Base-by-base conservation (phyloP, 2,113 vertebrate genomes). In the Sorex araneus region DNA sequence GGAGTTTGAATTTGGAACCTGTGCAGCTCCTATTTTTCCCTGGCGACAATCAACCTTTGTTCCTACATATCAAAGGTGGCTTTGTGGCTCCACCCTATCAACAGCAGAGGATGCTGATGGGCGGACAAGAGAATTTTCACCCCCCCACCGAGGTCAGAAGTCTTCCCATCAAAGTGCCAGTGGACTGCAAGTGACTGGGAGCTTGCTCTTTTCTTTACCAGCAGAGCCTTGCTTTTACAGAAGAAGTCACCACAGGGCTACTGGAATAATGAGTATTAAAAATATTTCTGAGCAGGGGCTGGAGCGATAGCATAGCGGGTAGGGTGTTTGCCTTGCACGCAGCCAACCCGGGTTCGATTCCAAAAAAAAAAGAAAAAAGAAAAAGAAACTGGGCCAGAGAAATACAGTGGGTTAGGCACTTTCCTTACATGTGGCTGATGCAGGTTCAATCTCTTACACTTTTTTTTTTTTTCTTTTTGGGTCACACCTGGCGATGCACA, bases 221-320 rank as follows among this genome's bases (percentile, higher is more conserved):
- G 13, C 2, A 9, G 47, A 90, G 83, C 16, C 86, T 94, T 84
- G 89, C 91, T 90, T 92, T 94, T 88, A 63, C 91, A 93, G 91
- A 93, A 95, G 91, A 93, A 92, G 27, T 60, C 70, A 71, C 86
- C 1, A 2, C 75, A 23, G 96, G 83, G 91, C 30, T 88, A 88
- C 91, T 78, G 23, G 89, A 90, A 85, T 93, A 94, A 95, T 86
- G 94, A 93, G 83, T 12, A 0, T 82, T 93, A 88, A 79, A 94
- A 90, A 93, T 89, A 94, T 84, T 57, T 79, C 66, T 16, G 21
- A 71, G 50, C 47, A 82, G 40, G 40, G 40, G 40, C 40, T 40
- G 40, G 40, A 40, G 40, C 40, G 40, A 40, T 40, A 40, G 40
- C 40, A 40, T 7, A 40, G 40, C 40, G 7, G 40, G 40, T 40